Evolutionary conservation across 1,140 invertebrate genomes (phyloP), one percentile per base, ranked within the genome.

Genomic region (Anoplolepis gracilipes): DNA sequence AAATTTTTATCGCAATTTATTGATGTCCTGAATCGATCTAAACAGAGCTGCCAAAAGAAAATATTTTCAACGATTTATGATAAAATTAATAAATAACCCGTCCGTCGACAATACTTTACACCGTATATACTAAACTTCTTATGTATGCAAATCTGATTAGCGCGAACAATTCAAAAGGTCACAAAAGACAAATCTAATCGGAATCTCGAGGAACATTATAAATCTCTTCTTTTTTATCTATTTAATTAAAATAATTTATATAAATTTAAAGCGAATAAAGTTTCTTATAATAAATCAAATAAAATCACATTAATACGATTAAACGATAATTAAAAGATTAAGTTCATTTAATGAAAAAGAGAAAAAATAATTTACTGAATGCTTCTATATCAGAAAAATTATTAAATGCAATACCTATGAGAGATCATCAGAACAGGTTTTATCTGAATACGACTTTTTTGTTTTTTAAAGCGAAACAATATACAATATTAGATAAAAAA

Each of bases 91-190:
- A 36, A 81, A 53, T 79, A 36, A 82, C 53, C 53, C 78, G 67
- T 82, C 67, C 78, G 69, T 39, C 57, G 78, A 72, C 78, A 82
- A 72, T 82, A 82, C 36, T 79, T 79, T 69, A 82, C 78, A 82
- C 28, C 22, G n/a, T 46, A 16, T 72, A 70, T 53, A 65, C 13
- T 65, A 57, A 79, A 79, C 61, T 70, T 70, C n/a, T 81, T 79
- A 19, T 22, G 46, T 72, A 59, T 3, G 67, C 53, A 82, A 73
- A 46, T 25, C 5, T 61, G 30, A 70, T 59, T 82, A 61, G 30
- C 36, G 53, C 65, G 39, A 82, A 16, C 33, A 11, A 22, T 69
- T 79, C 22, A 6, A 4, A 65, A 36, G 30, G 36, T 13, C 30
- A 42, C 10, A 16, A n/a, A n/a, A 65, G 61, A 33, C 42, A 67